These are phyloP conservation scores for Columba livia DNA, from an alignment of 2,113 vertebrate species.

Conservation along the genomic window DNA sequence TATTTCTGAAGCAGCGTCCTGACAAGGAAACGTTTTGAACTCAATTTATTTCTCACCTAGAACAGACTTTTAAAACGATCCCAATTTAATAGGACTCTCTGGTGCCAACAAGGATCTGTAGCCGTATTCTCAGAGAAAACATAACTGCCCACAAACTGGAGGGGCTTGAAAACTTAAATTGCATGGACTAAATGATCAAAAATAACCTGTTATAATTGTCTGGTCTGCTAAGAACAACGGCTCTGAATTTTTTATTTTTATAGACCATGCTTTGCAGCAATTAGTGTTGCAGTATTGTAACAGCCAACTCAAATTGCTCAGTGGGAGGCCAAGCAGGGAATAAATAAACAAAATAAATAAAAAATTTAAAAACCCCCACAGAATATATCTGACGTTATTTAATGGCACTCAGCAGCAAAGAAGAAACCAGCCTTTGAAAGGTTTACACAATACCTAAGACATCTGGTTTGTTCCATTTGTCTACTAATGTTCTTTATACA, in stretches of 20 bases:
- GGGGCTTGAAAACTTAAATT: conserved; percentile 2
- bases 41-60: conserved; percentile 68
- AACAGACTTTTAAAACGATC: conserved; percentile 29
- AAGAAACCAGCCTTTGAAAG: not conserved
- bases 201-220: not conserved
- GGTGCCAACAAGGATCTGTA: not conserved
- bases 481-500: not conserved
- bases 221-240: not conserved
- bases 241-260: not conserved
- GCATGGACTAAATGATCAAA: not conserved
- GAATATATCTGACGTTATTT: not conserved
- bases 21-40: conserved; percentile 61
- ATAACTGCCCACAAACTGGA: not conserved
- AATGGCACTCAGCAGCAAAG: not conserved
- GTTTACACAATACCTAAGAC: not conserved
- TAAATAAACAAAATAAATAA: too few relatives aligned
- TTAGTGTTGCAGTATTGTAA: not conserved
- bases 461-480: not conserved
- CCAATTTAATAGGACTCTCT: not conserved
- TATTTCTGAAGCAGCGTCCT: conserved; percentile 58
- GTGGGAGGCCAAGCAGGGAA: not conserved
- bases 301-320: not conserved
- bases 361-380: not conserved
- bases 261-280: not conserved
- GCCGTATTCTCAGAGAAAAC: not conserved